phyloP scores from a whole-genome alignment of 1,140 invertebrate genomes.

The Bacillus rossius region DNA sequence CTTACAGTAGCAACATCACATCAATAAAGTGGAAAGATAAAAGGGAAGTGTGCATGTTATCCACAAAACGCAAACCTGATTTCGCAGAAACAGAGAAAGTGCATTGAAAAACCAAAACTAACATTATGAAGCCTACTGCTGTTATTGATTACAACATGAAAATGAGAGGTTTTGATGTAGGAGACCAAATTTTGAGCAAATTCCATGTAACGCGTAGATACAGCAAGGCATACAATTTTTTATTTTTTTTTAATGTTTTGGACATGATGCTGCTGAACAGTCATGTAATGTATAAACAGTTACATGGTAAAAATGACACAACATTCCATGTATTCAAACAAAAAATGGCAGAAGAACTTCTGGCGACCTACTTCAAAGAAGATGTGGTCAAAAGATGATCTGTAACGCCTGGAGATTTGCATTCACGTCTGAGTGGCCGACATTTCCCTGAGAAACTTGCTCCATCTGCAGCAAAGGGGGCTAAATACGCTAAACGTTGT shows the following conservation, averaged over 20 bases:
- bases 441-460: conserved; percentile 6
- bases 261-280: conserved; percentile 6
- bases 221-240: conserved; percentile 2
- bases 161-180: conserved; percentile 12
- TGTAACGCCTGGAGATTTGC: background rate
- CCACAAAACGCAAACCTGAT: background rate
- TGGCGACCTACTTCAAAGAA: background rate
- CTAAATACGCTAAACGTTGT: background rate
- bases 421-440: background rate
- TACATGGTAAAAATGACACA: conserved; percentile 3
- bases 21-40: conserved; percentile 1
- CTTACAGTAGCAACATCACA: background rate
- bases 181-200: conserved; percentile 12
- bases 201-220: conserved; percentile 10
- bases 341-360: background rate
- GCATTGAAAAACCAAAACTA: background rate
- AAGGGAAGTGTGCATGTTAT: background rate
- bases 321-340: conserved; percentile 6
- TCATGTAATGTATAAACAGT: background rate
- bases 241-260: conserved; percentile 10
- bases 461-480: background rate
- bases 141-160: conserved; percentile 13
- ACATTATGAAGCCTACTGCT: conserved; percentile 6
- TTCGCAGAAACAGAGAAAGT: background rate
- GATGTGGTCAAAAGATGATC: background rate